phyloP scores from a whole-genome alignment of 35 echinoderm and acorn worm species.

The Amphiura filiformis region DNA sequence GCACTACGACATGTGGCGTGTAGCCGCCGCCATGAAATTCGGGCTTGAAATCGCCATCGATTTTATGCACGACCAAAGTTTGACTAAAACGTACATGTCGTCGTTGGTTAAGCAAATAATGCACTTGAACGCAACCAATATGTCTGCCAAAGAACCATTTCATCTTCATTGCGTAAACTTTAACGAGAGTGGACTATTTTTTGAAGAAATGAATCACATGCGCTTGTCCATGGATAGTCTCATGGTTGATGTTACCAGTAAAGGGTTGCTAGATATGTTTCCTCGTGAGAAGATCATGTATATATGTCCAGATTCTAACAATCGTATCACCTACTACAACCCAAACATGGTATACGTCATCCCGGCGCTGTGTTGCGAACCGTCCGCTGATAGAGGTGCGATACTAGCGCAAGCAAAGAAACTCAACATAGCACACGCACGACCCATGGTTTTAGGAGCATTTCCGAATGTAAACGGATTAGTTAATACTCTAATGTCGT shows the following conservation, averaged over 20 bases:
- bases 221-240: conserved; percentile 17
- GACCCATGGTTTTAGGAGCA: conserved; percentile 67
- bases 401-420: conserved; percentile 78
- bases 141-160: conserved; percentile 63
- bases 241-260: conserved; percentile 64
- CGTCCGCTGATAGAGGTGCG: conserved; percentile 37
- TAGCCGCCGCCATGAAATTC: conserved; percentile 93
- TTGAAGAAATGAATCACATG: conserved; percentile 60
- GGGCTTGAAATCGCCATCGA: conserved; percentile 82
- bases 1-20: conserved; percentile 53
- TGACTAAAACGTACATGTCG: conserved; percentile 47
- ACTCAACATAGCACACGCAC: conserved; percentile 51
- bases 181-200: conserved; percentile 16
- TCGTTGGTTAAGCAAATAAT: conserved; percentile 57
- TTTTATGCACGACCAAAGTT: conserved; percentile 73
- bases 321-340: conserved; percentile 69
- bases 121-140: conserved; percentile 59
- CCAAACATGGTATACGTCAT: conserved; percentile 75
- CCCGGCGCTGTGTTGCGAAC: conserved; percentile 57
- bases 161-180: conserved; percentile 72
- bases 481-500: conserved; percentile 53
- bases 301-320: conserved; percentile 79
- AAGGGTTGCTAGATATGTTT: conserved; percentile 76
- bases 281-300: conserved; percentile 72
- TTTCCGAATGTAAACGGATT: conserved; percentile 75